These are phyloP conservation scores for Lasioglossum lativentre DNA, from an alignment of 2,888 invertebrate species.

Conservation along the genomic window DNA sequence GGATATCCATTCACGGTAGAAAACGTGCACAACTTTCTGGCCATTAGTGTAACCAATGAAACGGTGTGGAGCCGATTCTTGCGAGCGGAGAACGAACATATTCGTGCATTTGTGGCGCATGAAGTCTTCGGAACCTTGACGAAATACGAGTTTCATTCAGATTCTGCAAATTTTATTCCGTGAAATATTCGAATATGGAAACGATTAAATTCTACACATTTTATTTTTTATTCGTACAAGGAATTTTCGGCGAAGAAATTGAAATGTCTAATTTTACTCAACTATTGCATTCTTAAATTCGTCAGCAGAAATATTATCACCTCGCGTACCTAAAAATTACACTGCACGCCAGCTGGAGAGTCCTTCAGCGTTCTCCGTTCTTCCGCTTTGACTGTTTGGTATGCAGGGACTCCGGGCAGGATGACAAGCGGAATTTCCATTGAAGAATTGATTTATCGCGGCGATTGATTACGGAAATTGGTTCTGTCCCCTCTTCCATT, in stretches of 20 bases:
- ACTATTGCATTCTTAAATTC: too few species aligned
- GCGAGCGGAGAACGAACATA: neutral
- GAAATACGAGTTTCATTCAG: neutral
- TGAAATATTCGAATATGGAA: neutral
- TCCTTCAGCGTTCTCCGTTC: neutral
- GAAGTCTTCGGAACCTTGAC: neutral
- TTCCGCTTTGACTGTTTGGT: neutral
- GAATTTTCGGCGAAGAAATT: too few species aligned
- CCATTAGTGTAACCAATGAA: neutral
- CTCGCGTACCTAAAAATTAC: neutral
- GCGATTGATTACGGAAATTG: conserved; percentile 12
- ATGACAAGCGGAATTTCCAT: neutral
- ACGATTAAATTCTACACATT: neutral
- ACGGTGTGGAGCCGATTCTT: neutral
- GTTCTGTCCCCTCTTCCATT: neutral
- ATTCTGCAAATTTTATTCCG: neutral
- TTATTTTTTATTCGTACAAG: neutral
- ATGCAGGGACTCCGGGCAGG: neutral
- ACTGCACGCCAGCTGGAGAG: neutral
- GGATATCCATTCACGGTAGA: conserved; percentile 1
- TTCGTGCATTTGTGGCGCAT: neutral
- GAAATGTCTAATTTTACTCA: too few species aligned
- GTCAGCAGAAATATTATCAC: too few species aligned
- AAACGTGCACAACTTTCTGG: neutral
- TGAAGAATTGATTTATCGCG: conserved; percentile 5